These are phyloP conservation scores for Sialis lutaria DNA, from an alignment of 2,888 invertebrate species.

Conservation along the genomic window DNA sequence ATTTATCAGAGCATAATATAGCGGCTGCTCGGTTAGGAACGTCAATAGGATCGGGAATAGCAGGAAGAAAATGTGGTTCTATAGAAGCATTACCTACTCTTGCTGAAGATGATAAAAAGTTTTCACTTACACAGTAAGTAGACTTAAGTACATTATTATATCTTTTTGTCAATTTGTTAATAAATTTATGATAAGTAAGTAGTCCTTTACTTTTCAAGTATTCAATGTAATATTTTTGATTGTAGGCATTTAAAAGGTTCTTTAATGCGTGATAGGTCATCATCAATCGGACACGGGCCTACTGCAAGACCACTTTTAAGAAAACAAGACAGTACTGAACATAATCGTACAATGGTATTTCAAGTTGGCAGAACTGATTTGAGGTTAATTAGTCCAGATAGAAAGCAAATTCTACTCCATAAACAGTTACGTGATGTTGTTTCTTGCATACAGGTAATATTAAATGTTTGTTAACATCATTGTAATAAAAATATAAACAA, in stretches of 20 bases:
- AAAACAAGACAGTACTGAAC: slow-evolving; percentile 28
- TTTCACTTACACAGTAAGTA: background rate
- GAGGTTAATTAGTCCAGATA: slow-evolving; percentile 80
- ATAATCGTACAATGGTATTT: slow-evolving; percentile 87
- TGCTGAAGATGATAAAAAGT: background rate
- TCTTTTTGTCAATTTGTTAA: slow-evolving; percentile 2
- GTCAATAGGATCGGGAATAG: background rate
- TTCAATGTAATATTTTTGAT: too few species aligned
- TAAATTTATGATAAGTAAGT: too few species aligned
- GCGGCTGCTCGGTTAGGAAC: background rate
- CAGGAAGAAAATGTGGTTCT: background rate
- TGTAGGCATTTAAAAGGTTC: background rate
- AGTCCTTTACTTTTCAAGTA: too few species aligned
- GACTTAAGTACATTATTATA: slow-evolving; percentile 3
- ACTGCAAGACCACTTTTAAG: background rate
- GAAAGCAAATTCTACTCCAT: slow-evolving; percentile 76
- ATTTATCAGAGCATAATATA: background rate
- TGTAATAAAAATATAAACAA: background rate
- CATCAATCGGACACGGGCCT: slow-evolving; percentile 1
- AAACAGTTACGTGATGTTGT: slow-evolving; percentile 79
- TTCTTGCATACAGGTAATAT: slow-evolving; percentile 57
- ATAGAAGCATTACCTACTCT: slow-evolving; percentile 3
- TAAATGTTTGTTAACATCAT: background rate
- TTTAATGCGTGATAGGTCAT: slow-evolving; percentile 6
- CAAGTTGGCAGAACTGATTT: slow-evolving; percentile 77